Conservation (phyloP, 2,113 vertebrate species). For the human region DNA sequence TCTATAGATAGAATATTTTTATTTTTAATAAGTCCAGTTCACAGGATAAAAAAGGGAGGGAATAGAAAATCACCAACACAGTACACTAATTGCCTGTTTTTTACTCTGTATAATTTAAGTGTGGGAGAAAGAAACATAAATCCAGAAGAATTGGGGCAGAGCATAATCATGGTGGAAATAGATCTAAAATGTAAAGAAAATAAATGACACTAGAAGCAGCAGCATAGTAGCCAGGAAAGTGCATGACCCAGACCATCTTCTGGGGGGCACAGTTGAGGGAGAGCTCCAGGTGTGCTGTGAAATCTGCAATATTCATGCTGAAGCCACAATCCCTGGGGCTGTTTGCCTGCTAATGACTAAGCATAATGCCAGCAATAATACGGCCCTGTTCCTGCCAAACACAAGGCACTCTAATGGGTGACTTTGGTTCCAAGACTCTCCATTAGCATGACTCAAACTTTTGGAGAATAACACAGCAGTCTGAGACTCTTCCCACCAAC, state of each 20-base stretch:
- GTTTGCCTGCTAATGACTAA: accelerated
- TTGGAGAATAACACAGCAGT: not conserved
- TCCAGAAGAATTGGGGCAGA: not conserved
- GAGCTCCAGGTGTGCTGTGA: not conserved
- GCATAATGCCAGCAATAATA: accelerated
- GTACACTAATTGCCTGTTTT: not conserved
- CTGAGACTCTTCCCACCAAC: not conserved
- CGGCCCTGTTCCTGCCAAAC: not conserved
- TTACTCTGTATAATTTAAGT: not conserved
- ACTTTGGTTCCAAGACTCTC: not conserved
- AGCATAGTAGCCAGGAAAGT: accelerated
- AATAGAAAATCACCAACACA: not conserved
- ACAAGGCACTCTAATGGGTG: not conserved
- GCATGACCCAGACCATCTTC: not conserved
- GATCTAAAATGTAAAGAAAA: not conserved
- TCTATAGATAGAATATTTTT: not conserved
- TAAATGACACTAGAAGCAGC: not conserved
- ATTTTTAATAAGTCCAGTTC: not conserved
- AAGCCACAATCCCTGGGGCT: not conserved
- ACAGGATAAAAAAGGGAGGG: not conserved
- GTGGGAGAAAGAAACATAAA: not conserved
- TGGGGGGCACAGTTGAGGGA: not conserved
- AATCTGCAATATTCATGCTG: accelerated
- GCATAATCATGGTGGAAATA: not conserved
- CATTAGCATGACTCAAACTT: not conserved